Conservation (phyloP, 1,140 invertebrate genomes). For the Magallana ariakensis region DNA sequence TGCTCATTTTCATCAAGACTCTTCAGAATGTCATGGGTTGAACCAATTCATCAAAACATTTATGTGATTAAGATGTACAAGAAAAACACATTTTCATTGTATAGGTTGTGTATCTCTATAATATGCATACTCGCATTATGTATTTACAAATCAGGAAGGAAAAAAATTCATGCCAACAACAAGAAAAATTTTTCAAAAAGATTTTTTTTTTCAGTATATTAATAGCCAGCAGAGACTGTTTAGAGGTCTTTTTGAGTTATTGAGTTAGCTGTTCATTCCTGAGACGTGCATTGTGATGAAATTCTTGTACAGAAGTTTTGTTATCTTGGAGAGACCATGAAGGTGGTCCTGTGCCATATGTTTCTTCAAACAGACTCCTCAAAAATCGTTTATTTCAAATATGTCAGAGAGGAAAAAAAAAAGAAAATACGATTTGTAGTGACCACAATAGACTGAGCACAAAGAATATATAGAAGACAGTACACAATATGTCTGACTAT, state of each 20-base stretch:
- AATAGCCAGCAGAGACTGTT: no score
- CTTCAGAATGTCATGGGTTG: background rate
- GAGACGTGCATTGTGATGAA: background rate
- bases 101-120: constrained; percentile 26
- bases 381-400: background rate
- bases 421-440: background rate
- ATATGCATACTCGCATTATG: constrained; percentile 21
- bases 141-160: constrained; percentile 20
- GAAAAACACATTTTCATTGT: constrained; percentile 15
- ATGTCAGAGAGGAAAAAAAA: background rate
- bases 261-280: background rate
- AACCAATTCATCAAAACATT: background rate
- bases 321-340: background rate
- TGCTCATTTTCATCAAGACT: constrained; percentile 25
- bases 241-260: background rate
- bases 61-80: constrained; percentile 21
- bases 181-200: background rate
- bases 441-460: constrained; percentile 1
- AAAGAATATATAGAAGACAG: background rate
- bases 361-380: background rate
- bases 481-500: background rate
- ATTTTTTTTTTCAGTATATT: no score
- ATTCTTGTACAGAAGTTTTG: constrained; percentile 23
- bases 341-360: constrained; percentile 14
- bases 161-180: background rate